Evolutionary conservation across 2,113 vertebrate species (phyloP), one percentile per base, ranked within the genome.

Genomic region (Tetraodon nigroviridis): DNA sequence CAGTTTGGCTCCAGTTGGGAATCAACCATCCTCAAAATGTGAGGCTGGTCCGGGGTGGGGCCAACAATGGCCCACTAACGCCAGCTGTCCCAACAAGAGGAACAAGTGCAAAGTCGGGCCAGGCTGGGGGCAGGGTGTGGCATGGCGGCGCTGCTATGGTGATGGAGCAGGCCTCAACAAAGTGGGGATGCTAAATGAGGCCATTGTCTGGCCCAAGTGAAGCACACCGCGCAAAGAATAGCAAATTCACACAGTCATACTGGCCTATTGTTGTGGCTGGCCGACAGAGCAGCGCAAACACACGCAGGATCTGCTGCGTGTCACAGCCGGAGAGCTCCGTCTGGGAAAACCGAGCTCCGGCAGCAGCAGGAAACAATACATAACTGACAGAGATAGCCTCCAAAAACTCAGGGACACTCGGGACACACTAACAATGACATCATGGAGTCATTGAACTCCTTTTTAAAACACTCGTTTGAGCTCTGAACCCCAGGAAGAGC

Each of bases 141-240:
- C 73, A 65, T 67, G 75, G 74, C 65, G 62, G 79, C 67, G 77
- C 55, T 75, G 65, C 78, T 70, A 78, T 86, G 82, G 87, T 74
- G 87, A 85, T 78, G 42, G 75, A 72, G 79, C 65, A 78, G 76
- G 71, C 81, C 76, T 68, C 69, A 54, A 68, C 65, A 76, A 69
- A 82, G 76, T 75, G 76, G 87, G 44, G 87, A 89, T 80, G 86
- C 72, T 83, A 90, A 90, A 89, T 88, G 86, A 90, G 69, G 71
- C 84, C 66, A 90, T 90, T 91, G 90, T 92, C 83, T 82, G 73
- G 75, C 85, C 85, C 81, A 86, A 90, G 85, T 87, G 83, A 90
- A 88, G 85, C 90, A 87, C 86, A 89, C 79, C 73, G 61, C 60
- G 48, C 74, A 73, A 76, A 90, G 87, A 90, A 89, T 77, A 76